phyloP scores from a whole-genome alignment of 2,797 vertebrate species.

The Rhinoraja longicauda region DNA sequence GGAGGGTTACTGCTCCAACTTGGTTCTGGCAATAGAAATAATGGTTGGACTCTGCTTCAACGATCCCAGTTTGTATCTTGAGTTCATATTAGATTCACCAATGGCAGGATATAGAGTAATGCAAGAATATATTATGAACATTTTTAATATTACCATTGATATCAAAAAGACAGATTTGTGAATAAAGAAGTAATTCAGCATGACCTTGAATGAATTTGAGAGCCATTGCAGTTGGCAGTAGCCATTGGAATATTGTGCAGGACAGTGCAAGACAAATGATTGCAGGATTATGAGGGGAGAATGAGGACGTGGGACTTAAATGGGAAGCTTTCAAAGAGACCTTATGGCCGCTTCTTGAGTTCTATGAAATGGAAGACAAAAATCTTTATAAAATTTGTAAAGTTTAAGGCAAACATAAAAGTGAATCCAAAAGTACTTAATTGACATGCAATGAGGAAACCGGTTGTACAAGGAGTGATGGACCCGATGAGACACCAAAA shows the following conservation, averaged over 20 bases:
- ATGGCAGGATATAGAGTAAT: not conserved
- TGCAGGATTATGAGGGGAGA: not conserved
- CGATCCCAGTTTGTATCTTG: not conserved
- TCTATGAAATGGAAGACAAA: not conserved
- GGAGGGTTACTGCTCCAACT: not conserved
- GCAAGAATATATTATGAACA: not conserved
- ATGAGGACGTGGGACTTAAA: not conserved
- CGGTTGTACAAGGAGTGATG: too few relatives aligned
- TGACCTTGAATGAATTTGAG: not conserved
- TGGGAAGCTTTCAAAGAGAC: not conserved
- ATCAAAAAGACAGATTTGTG: not conserved
- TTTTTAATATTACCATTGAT: not conserved
- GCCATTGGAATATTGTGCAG: not conserved
- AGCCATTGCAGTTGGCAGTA: not conserved
- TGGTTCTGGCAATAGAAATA: not conserved
- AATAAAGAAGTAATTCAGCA: not conserved
- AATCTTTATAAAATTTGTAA: not conserved
- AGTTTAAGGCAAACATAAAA: too few relatives aligned
- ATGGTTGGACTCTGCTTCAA: not conserved
- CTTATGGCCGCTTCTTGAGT: not conserved
- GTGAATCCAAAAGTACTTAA: too few relatives aligned
- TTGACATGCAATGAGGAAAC: too few relatives aligned
- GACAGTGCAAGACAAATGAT: not conserved
- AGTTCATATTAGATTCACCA: not conserved
- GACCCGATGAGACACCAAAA: too few relatives aligned